Conservation (phyloP, 2,113 vertebrate species). For the Manacus vitellinus region DNA sequence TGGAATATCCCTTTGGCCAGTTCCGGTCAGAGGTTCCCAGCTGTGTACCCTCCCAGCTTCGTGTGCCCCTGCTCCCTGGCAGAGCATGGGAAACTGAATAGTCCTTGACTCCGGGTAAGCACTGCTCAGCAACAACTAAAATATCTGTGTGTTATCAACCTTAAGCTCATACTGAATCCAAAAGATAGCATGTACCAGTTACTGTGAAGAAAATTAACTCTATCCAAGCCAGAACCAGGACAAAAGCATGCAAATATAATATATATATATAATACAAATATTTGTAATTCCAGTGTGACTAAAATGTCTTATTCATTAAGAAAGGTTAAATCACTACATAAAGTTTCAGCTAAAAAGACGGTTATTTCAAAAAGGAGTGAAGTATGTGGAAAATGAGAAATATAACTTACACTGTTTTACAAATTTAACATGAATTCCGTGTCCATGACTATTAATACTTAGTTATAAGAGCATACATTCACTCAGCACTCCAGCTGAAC, state of each 20-base stretch:
- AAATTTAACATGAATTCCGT: neutral
- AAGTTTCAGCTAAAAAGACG: neutral
- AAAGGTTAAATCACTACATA: neutral
- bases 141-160: neutral
- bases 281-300: neutral
- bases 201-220: neutral
- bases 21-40: rapidly evolving
- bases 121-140: neutral
- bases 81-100: neutral
- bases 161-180: neutral
- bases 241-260: neutral
- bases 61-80: neutral
- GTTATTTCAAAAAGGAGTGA: neutral
- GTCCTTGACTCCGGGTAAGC: neutral
- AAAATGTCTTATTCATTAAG: neutral
- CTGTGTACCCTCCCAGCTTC: neutral
- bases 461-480: neutral
- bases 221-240: neutral
- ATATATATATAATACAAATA: neutral
- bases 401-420: neutral
- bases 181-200: neutral
- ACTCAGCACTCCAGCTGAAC: neutral
- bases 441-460: neutral
- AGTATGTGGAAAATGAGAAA: neutral
- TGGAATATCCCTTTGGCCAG: neutral